Percentiles rank a stretch among this genome's conserved stretches.
These are phyloP conservation scores for Phalacrocorax aristotelis DNA, from an alignment of 2,113 vertebrate species.

Conservation along the genomic window DNA sequence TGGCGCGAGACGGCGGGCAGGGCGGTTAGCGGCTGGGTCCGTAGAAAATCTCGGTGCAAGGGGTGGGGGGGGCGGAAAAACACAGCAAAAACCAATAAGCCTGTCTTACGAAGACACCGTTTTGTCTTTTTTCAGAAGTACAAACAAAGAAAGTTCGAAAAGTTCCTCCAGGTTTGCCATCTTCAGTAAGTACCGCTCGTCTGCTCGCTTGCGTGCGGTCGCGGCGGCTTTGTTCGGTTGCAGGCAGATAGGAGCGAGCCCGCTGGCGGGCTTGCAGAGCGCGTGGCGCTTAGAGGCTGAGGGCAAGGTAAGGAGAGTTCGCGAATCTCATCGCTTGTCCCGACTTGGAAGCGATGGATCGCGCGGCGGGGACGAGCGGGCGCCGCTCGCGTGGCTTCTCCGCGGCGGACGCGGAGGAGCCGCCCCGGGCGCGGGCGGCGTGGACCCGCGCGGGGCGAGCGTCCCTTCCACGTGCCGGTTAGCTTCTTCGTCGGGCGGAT, in stretches of 20 bases:
- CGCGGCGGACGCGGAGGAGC: constrained; percentile 11
- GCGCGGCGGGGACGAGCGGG: neutral
- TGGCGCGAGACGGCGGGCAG: neutral
- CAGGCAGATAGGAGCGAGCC: neutral
- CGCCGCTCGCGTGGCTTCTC: neutral
- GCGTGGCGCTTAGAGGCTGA: neutral
- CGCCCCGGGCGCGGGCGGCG: constrained; percentile 26
- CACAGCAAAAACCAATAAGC: too few relatives aligned
- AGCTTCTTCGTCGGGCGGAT: constrained; percentile 64
- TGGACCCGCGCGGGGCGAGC: constrained; percentile 53
- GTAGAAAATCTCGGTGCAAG: neutral
- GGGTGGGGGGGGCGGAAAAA: too few relatives aligned
- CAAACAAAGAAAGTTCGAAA: constrained; percentile 96
- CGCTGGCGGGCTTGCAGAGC: neutral
- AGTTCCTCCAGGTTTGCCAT: constrained; percentile 95
- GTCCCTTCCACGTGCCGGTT: constrained; percentile 65
- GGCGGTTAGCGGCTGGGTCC: neutral
- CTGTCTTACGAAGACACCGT: neutral
- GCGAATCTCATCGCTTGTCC: neutral
- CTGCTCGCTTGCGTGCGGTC: neutral
- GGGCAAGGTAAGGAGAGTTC: neutral
- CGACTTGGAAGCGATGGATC: neutral
- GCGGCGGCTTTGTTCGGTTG: neutral
- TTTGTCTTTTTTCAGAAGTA: constrained; percentile 79
- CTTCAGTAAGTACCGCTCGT: constrained; percentile 87